Conservation (phyloP, 2,888 invertebrate species). For the Xestobium rufovillosum region DNA sequence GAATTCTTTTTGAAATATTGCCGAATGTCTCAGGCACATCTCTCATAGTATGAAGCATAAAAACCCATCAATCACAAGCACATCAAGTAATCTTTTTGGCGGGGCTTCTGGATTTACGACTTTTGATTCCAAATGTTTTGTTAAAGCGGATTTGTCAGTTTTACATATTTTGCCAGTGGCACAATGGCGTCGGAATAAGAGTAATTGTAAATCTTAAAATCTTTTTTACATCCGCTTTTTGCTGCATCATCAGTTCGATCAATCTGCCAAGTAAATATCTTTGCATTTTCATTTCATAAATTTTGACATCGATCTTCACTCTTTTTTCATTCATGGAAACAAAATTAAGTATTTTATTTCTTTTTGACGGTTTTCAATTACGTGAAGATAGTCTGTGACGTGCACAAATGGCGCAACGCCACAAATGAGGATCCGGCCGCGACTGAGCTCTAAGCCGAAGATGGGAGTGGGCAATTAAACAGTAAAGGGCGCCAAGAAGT, state of each 20-base stretch:
- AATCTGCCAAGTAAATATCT: slow-evolving; percentile 29
- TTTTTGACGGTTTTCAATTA: slow-evolving; percentile 19
- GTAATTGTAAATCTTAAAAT: slow-evolving; percentile 21
- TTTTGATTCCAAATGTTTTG: slow-evolving; percentile 20
- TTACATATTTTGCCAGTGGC: slow-evolving; percentile 28
- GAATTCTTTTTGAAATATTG: slow-evolving; percentile 22
- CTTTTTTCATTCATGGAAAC: slow-evolving; percentile 19
- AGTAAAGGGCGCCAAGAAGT: too few relatives aligned
- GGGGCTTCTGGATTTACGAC: slow-evolving; percentile 11
- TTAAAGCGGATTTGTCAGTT: slow-evolving; percentile 28
- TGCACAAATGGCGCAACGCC: too few relatives aligned
- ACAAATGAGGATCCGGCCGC: too few relatives aligned
- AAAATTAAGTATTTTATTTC: slow-evolving; percentile 21
- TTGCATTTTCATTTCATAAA: slow-evolving; percentile 27
- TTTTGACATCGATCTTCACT: slow-evolving; percentile 23
- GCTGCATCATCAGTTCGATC: slow-evolving; percentile 22
- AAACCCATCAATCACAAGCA: slow-evolving; percentile 27
- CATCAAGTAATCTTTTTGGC: slow-evolving; percentile 16
- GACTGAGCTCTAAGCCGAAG: too few relatives aligned
- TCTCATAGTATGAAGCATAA: slow-evolving; percentile 25
- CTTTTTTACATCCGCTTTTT: slow-evolving; percentile 19
- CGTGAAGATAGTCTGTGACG: too few relatives aligned
- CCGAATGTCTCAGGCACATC: slow-evolving; percentile 23
- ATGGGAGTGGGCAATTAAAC: too few relatives aligned
- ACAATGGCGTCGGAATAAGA: slow-evolving; percentile 24